A percentile compares a stretch with the other conserved stretches of the same genome.
Conservation (phyloP, 2,797 vertebrate species). For the Alfaro cultratus region DNA sequence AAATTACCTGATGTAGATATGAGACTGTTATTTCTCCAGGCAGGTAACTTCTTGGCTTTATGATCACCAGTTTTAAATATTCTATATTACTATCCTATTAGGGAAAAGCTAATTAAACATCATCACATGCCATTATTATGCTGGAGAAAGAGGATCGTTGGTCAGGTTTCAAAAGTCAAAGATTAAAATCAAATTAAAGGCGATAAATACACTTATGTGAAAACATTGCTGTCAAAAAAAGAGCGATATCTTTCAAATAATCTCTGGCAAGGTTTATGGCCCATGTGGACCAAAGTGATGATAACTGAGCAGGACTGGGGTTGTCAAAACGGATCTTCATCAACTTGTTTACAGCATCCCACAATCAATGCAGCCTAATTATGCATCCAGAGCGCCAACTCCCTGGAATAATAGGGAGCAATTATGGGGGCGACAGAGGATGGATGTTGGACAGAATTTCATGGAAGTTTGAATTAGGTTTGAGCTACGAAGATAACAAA, state of each 20-base stretch:
- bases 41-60: conserved; percentile 37
- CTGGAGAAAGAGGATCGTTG: not conserved
- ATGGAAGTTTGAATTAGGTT: conserved; percentile 13
- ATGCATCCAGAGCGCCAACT: conserved; percentile 42
- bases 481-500: conserved; percentile 5
- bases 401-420: conserved; percentile 42
- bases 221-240: conserved; percentile 44
- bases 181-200: conserved; percentile 60
- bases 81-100: conserved; percentile 59
- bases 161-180: conserved; percentile 42
- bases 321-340: conserved; percentile 74
- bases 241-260: conserved; percentile 24
- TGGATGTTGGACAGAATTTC: conserved; percentile 15
- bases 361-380: conserved; percentile 71
- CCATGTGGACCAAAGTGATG: conserved; percentile 44
- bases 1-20: conserved; percentile 45
- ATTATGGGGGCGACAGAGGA: conserved; percentile 44
- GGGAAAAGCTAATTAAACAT: conserved; percentile 51
- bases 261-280: conserved; percentile 50
- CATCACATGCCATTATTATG: conserved; percentile 36
- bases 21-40: conserved; percentile 26
- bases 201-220: conserved; percentile 49
- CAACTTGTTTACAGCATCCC: conserved; percentile 57
- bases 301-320: conserved; percentile 50
- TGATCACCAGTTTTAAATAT: conserved; percentile 46